Base-by-base conservation (phyloP, 2,113 vertebrate species). In the Lynx canadensis region DNA sequence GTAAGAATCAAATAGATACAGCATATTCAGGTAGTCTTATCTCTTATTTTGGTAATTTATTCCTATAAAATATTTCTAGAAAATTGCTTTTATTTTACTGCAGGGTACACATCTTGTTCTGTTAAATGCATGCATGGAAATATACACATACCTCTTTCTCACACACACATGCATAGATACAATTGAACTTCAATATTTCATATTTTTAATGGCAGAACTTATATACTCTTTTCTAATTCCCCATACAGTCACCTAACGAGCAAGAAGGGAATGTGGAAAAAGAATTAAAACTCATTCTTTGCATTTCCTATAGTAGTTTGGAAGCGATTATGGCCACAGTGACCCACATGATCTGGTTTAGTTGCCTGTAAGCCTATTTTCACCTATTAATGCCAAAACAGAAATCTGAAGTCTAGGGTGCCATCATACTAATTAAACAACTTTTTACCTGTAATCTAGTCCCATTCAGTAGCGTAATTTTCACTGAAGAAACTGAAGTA, bases 401-500 rank as follows among this genome's bases (percentile, higher is more conserved):
- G 38, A 95, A 84, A 88, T 66, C 0, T 88, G 66, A 96, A 41
- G 21, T 86, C 78, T 69, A 88, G 25, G 7, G 27, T 68, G 86
- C 29, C 10, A 74, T 2, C 29, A 68, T 33, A 48, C 52, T 86
- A 91, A 84, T 60, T 86, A 90, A 90, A 91, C n/a, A 65, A 52
- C 5, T 93, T 94, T 76, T 15, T 60, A 78, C 18, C 45, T 94
- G 14, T 65, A 81, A 71, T 73, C 10, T 82, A 96, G 33, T 68
- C 7, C 80, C 8, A 83, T 21, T 89, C 50, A 80, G 71, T 6
- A 90, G 36, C 31, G 78, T 86, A 74, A 91, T 65, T 93, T 96
- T 95, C 66, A 91, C 15, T 73, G 7, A 97, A 97, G 41, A 95
- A 94, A 96, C 9, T 52, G 18, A 95, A 91, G 36, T 79, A 81